phyloP scores from a whole-genome alignment of 2,888 invertebrate genomes.

The Orchestes rusci region DNA sequence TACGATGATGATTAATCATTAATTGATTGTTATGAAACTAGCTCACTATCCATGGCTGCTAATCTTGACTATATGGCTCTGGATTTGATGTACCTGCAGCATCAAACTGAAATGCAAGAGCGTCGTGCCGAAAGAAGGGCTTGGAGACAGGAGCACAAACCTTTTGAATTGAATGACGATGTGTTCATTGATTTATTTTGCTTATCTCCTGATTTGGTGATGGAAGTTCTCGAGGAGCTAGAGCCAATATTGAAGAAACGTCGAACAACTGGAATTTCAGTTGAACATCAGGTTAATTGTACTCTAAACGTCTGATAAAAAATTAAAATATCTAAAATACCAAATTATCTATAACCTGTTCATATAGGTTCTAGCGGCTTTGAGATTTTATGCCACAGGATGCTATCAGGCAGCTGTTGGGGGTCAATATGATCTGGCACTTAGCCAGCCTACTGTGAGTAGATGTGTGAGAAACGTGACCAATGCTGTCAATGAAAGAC shows the following conservation, averaged over 20 bases:
- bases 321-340: too few relatives aligned
- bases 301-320: background rate
- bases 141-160: constrained; percentile 10
- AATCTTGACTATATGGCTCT: constrained; percentile 6
- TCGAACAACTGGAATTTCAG: constrained; percentile 8
- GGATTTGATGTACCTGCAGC: constrained; percentile 9
- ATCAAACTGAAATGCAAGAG: constrained; percentile 8
- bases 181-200: constrained; percentile 9
- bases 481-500: constrained; percentile 8
- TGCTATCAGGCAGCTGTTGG: constrained; percentile 10
- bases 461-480: constrained; percentile 7
- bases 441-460: constrained; percentile 10
- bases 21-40: too few relatives aligned
- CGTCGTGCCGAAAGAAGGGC: constrained; percentile 8
- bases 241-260: constrained; percentile 9
- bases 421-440: constrained; percentile 11
- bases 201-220: constrained; percentile 2
- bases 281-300: constrained; percentile 9
- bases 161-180: constrained; percentile 9
- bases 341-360: too few relatives aligned
- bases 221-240: constrained; percentile 7
- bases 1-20: too few relatives aligned
- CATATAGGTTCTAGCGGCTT: too few relatives aligned
- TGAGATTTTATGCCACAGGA: constrained; percentile 9
- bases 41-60: too few relatives aligned